Evolutionary conservation across 1,140 invertebrate genomes (phyloP).

Genomic region (Hydropsyche tenuis): DNA sequence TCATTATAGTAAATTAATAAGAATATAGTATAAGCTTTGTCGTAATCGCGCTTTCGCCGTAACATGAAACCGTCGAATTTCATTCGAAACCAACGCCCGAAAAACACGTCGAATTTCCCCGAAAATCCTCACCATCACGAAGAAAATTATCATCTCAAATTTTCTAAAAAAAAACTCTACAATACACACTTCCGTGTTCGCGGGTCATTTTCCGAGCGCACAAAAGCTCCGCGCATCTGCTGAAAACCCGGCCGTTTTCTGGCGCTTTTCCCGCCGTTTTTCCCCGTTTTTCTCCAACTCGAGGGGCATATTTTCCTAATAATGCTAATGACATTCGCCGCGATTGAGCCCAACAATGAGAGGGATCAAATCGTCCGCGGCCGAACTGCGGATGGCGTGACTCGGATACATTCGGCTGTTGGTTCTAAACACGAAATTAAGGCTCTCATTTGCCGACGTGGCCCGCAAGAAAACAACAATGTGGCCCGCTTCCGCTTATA

Average conservation of each 20-base stretch:
- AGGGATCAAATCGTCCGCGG: slow-evolving; percentile 20
- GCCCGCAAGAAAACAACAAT: slow-evolving; percentile 11
- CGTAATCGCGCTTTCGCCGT: too few species aligned
- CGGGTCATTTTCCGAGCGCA: not conserved
- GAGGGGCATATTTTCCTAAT: slow-evolving; percentile 17
- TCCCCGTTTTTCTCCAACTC: not conserved
- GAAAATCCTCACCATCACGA: too few species aligned
- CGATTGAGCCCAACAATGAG: slow-evolving; percentile 22
- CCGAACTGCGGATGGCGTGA: not conserved
- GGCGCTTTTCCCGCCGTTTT: not conserved
- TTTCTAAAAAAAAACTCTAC: too few species aligned
- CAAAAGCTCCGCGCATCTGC: not conserved
- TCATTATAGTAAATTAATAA: too few species aligned
- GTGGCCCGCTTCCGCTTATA: not conserved
- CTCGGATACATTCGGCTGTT: not conserved
- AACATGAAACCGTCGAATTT: too few species aligned
- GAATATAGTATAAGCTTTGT: too few species aligned
- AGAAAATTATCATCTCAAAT: too few species aligned
- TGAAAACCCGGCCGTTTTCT: not conserved
- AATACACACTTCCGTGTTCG: too few species aligned
- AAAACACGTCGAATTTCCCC: too few species aligned
- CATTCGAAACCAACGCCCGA: too few species aligned
- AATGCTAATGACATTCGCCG: slow-evolving; percentile 19
- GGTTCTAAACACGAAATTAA: slow-evolving; percentile 22
- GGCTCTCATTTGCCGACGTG: slow-evolving; percentile 2